A percentile compares a stretch with the other conserved stretches of the same genome.
These are phyloP conservation scores for Dasypogon diadema DNA, from an alignment of 2,888 invertebrate genomes.

Conservation along the genomic window DNA sequence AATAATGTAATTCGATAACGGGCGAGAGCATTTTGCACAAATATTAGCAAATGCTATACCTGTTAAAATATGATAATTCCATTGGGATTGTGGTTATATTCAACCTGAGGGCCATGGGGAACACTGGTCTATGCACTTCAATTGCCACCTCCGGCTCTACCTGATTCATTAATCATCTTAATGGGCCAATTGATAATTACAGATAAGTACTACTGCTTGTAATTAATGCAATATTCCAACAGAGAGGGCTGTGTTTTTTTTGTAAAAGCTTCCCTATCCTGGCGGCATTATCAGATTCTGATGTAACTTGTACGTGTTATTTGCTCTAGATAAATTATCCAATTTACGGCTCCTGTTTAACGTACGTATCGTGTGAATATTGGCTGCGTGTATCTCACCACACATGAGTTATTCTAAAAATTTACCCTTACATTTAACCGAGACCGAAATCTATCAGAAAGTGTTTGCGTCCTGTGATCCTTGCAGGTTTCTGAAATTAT, in stretches of 20 bases:
- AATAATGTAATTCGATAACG: too few species aligned
- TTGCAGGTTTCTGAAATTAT: too few species aligned
- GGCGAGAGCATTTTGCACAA: too few species aligned
- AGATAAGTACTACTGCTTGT: neutral
- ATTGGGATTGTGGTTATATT: too few species aligned
- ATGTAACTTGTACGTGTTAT: neutral
- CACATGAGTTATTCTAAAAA: too few species aligned
- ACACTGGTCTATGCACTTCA: neutral
- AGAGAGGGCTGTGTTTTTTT: neutral
- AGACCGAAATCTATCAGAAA: too few species aligned
- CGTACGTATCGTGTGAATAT: too few species aligned
- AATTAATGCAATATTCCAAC: neutral
- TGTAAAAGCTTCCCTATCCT: neutral
- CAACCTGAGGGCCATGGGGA: neutral
- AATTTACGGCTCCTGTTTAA: neutral
- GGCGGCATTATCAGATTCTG: neutral
- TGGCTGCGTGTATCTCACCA: too few species aligned
- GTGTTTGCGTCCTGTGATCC: too few species aligned
- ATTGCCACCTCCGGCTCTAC: neutral
- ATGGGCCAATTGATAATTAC: constrained; percentile 9
- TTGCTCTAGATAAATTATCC: neutral
- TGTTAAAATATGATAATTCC: too few species aligned
- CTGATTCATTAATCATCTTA: constrained; percentile 3
- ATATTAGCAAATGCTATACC: too few species aligned
- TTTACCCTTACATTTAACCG: too few species aligned